Evolutionary conservation across 1,140 invertebrate species (phyloP).

Genomic region (Bombus pascuorum): DNA sequence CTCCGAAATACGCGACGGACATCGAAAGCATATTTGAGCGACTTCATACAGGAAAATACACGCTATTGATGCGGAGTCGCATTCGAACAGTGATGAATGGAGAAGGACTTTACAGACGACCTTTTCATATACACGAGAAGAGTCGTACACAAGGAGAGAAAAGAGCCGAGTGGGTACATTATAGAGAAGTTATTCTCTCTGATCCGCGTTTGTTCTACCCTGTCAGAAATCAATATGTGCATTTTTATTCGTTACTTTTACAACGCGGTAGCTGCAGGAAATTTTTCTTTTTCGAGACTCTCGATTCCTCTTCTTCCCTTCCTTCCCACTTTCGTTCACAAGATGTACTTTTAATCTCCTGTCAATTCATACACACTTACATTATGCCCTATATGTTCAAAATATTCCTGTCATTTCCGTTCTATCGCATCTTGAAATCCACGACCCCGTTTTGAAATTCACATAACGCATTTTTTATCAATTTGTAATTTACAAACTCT

Average conservation of each 20-base stretch:
- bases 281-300: neutral
- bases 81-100: slow-evolving; percentile 92
- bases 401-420: neutral
- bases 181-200: slow-evolving; percentile 24
- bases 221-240: slow-evolving; percentile 28
- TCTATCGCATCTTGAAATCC: too few relatives aligned
- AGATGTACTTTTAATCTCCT: neutral
- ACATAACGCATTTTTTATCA: too few relatives aligned
- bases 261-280: neutral
- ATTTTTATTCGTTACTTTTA: slow-evolving; percentile 28
- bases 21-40: slow-evolving; percentile 86
- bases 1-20: slow-evolving; percentile 87
- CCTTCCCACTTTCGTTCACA: neutral
- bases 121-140: slow-evolving; percentile 86
- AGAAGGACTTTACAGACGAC: slow-evolving; percentile 81
- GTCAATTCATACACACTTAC: neutral
- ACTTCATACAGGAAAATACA: slow-evolving; percentile 89
- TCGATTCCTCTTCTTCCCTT: neutral
- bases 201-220: slow-evolving; percentile 29
- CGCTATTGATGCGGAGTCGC: slow-evolving; percentile 85
- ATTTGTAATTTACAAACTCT: too few relatives aligned
- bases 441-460: too few relatives aligned
- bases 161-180: slow-evolving; percentile 48
- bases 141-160: slow-evolving; percentile 80
- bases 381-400: neutral